Percentiles rank a stretch among this genome's conserved stretches.
phyloP scores from a whole-genome alignment of 2,888 invertebrate genomes.

The Drosophila helvetica region DNA sequence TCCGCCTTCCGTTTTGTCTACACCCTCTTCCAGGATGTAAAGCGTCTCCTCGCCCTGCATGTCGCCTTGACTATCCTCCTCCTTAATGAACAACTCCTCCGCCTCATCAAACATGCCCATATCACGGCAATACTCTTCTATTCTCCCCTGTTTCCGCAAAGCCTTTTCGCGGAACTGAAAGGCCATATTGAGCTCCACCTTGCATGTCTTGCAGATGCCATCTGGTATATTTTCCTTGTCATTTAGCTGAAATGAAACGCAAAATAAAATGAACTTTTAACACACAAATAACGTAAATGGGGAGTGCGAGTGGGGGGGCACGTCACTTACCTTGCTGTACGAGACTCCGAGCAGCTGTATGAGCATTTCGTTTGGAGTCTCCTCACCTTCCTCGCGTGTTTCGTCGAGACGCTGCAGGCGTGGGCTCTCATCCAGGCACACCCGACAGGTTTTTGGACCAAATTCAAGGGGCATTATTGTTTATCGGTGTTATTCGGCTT shows the following conservation, averaged over 20 bases:
- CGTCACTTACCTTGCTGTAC: conserved; percentile 63
- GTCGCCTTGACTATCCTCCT: conserved; percentile 51
- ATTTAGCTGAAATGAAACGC: conserved; percentile 47
- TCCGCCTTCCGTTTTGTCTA: not conserved
- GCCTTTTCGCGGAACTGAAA: conserved; percentile 81
- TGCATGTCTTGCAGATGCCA: conserved; percentile 79
- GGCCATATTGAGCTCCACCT: conserved; percentile 80
- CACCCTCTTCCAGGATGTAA: conserved; percentile 53
- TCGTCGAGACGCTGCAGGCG: conserved; percentile 78
- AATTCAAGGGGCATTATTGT: conserved; percentile 74
- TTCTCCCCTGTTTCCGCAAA: conserved; percentile 73
- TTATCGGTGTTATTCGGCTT: conserved; percentile 39
- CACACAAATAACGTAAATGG: not conserved
- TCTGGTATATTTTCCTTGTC: conserved; percentile 73
- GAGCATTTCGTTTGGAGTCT: conserved; percentile 80
- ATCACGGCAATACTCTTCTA: conserved; percentile 70
- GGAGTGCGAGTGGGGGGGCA: not conserved
- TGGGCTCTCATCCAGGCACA: conserved; percentile 75
- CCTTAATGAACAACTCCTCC: conserved; percentile 64
- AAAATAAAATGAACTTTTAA: not conserved
- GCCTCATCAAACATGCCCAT: conserved; percentile 54
- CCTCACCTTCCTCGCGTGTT: conserved; percentile 75
- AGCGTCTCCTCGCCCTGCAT: conserved; percentile 60
- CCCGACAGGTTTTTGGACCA: conserved; percentile 73
- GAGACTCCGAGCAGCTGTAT: conserved; percentile 73